Conservation (phyloP, 2,888 invertebrate species). For the Dynastes hyllus region DNA sequence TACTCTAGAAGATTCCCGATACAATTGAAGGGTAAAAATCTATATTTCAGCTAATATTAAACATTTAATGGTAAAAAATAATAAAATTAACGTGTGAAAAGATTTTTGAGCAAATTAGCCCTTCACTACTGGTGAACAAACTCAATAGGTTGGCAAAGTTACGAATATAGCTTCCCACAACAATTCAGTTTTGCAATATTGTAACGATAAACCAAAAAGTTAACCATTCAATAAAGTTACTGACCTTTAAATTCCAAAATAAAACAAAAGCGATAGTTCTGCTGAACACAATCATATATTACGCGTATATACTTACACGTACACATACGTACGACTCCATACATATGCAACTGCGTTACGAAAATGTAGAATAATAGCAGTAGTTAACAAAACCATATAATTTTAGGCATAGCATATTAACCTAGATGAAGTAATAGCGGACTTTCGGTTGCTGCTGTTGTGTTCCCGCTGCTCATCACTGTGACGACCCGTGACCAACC, state of each 20-base stretch:
- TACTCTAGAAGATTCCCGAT: too few species aligned
- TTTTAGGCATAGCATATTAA: constrained; percentile 65
- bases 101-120: too few species aligned
- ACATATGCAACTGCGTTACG: constrained; percentile 35
- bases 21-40: too few species aligned
- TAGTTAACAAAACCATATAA: constrained; percentile 56
- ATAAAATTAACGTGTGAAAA: too few species aligned
- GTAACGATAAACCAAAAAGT: background rate
- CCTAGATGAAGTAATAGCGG: constrained; percentile 68
- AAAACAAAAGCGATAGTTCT: background rate
- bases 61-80: too few species aligned
- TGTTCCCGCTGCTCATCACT: constrained; percentile 46
- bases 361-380: constrained; percentile 47
- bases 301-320: background rate
- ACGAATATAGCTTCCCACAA: too few species aligned
- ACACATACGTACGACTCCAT: constrained; percentile 7
- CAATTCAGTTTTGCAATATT: too few species aligned
- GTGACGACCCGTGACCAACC: constrained; percentile 40
- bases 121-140: too few species aligned
- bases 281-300: background rate
- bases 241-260: background rate
- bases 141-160: too few species aligned
- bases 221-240: background rate
- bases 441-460: constrained; percentile 42
- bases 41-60: too few species aligned